Conservation (phyloP, 92 coral and sea anemone genomes). For the Blastomussa wellsi region DNA sequence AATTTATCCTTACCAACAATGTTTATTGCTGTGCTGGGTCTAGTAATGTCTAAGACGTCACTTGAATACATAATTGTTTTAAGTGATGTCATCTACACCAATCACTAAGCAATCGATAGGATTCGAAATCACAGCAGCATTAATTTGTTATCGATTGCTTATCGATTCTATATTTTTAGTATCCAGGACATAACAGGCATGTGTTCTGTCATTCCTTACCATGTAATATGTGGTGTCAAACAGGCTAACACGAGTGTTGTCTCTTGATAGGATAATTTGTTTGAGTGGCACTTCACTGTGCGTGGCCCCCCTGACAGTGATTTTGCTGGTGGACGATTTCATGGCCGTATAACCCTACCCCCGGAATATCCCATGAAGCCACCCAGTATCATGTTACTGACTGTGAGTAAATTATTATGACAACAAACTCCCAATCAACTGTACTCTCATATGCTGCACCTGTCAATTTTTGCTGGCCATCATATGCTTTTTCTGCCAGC, state of each 20-base stretch:
- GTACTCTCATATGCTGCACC: background rate
- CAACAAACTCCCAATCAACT: background rate
- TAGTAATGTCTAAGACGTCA: too few species aligned
- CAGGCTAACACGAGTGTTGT: background rate
- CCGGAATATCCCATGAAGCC: conserved; percentile 99
- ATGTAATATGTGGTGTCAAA: background rate
- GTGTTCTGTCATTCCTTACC: background rate
- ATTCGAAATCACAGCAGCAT: background rate
- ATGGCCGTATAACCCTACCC: conserved; percentile 93
- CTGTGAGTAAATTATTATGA: conserved; percentile 70
- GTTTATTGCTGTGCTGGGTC: background rate
- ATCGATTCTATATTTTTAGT: background rate
- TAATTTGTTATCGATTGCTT: too few species aligned
- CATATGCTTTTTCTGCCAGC: background rate
- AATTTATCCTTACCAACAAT: background rate
- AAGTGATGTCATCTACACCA: background rate
- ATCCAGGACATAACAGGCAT: background rate
- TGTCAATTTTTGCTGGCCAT: background rate
- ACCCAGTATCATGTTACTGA: conserved; percentile 95
- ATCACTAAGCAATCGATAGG: background rate
- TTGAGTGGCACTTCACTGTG: conserved; percentile 99
- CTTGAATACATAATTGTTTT: background rate
- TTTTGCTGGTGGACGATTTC: conserved; percentile 97
- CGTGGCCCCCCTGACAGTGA: conserved; percentile 98
- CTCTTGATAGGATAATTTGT: conserved; percentile 83